Conservation (phyloP, 1,140 invertebrate species). For the Aphaenogaster rudis region DNA sequence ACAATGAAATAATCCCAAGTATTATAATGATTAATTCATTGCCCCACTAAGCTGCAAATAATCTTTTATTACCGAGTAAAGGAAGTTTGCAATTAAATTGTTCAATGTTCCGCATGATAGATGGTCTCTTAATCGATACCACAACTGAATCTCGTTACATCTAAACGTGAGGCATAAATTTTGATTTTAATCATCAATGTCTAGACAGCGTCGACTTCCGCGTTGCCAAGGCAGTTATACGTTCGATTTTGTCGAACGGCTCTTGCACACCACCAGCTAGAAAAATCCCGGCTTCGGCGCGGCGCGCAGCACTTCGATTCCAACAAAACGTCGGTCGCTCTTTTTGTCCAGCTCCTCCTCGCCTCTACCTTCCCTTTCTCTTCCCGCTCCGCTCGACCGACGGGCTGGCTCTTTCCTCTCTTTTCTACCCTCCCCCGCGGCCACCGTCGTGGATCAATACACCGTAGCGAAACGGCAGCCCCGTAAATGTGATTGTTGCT, state of each 20-base stretch:
- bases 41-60: slow-evolving; percentile 1
- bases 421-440: slow-evolving; percentile 57
- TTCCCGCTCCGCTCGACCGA: slow-evolving; percentile 42
- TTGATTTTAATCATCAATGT: background rate
- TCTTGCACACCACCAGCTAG: background rate
- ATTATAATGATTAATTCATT: background rate
- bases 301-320: slow-evolving; percentile 45
- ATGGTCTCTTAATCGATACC: background rate
- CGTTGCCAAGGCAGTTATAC: slow-evolving; percentile 16
- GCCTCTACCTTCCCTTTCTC: slow-evolving; percentile 49
- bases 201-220: slow-evolving; percentile 17
- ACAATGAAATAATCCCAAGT: background rate
- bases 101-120: background rate
- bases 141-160: slow-evolving; percentile 23
- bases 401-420: slow-evolving; percentile 64
- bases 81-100: background rate
- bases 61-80: background rate
- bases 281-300: slow-evolving; percentile 49
- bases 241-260: slow-evolving; percentile 19
- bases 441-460: slow-evolving; percentile 83
- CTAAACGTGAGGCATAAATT: slow-evolving; percentile 16
- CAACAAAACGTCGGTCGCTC: slow-evolving; percentile 39
- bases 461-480: slow-evolving; percentile 78
- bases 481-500: slow-evolving; percentile 85
- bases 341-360: slow-evolving; percentile 41